Evolutionary conservation across 2,113 vertebrate species (phyloP), one percentile per base, ranked within the genome.

Genomic region (Gasterosteus aculeatus): DNA sequence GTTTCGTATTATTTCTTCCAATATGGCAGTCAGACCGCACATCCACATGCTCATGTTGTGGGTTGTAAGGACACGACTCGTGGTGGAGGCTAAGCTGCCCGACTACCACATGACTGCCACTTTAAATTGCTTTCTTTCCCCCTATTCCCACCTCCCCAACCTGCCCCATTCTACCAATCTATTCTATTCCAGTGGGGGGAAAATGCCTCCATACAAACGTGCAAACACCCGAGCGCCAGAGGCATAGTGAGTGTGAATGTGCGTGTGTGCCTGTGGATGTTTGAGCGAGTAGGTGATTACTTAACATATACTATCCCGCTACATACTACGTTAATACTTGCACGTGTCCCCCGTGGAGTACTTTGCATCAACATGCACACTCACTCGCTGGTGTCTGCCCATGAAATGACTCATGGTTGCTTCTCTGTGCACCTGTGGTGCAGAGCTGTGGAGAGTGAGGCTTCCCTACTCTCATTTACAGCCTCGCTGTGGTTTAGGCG

Each of bases 61-160:
- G 66, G 72, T 63, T 18, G 18, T 47, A 47, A 67, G 51, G 78
- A 82, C 73, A 81, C 64, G 74, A 78, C 72, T 76, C 3, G 0
- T 44, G 71, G 77, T 75, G 66, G 46, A 14, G 61, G 78, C 72
- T 81, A 84, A 80, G 69, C 54, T 87, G 78, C 85, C 72, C 87
- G 39, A 14, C 64, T 47, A 69, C 87, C 80, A 78, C 87, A 83
- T 82, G 56, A 85, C 85, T 86, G 75, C 85, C 68, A 72, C 81
- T 86, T 90, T 89, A 92, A 92, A 92, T 93, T 92, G 90, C 92
- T 89, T 92, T 92, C 87, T 72, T 87, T 72, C 57, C 81, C 2
- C 78, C 69, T 75, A 85, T 90, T 82, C 89, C 88, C 86, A 80
- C 64, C 65, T 80, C 81, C 60, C 75, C 49, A 42, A 49, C 76